These are phyloP conservation scores for Drosophila pectinifera DNA, from an alignment of 1,140 invertebrate species.

Conservation along the genomic window DNA sequence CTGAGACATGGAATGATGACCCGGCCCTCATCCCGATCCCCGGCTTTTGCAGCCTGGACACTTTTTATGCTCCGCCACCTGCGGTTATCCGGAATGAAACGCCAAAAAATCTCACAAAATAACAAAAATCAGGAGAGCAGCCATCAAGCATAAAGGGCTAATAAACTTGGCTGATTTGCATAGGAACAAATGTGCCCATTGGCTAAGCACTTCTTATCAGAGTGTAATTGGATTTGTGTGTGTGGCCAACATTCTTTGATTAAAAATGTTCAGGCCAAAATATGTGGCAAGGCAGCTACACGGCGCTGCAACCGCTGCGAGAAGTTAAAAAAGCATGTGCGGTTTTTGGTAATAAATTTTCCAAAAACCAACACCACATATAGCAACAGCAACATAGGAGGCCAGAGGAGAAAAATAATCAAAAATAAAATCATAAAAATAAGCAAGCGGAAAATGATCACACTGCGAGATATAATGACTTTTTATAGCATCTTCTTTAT, in stretches of 20 bases:
- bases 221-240: constrained; percentile 68
- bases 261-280: constrained; percentile 58
- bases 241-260: constrained; percentile 60
- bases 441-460: neutral
- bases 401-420: constrained; percentile 29
- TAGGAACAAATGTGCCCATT: constrained; percentile 67
- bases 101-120: constrained; percentile 21
- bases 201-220: constrained; percentile 67
- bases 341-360: constrained; percentile 69
- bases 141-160: constrained; percentile 63
- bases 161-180: constrained; percentile 77
- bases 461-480: neutral
- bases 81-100: constrained; percentile 47
- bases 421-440: constrained; percentile 33
- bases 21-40: constrained; percentile 50
- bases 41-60: constrained; percentile 65
- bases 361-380: constrained; percentile 58
- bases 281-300: constrained; percentile 25
- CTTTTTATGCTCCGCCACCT: constrained; percentile 78
- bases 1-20: constrained; percentile 79
- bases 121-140: constrained; percentile 12
- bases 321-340: constrained; percentile 54
- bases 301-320: constrained; percentile 26
- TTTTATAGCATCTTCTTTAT: no score
- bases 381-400: constrained; percentile 34